Evolutionary conservation across 2,113 vertebrate species (phyloP).

Genomic region (Nerophis lumbriciformis): DNA sequence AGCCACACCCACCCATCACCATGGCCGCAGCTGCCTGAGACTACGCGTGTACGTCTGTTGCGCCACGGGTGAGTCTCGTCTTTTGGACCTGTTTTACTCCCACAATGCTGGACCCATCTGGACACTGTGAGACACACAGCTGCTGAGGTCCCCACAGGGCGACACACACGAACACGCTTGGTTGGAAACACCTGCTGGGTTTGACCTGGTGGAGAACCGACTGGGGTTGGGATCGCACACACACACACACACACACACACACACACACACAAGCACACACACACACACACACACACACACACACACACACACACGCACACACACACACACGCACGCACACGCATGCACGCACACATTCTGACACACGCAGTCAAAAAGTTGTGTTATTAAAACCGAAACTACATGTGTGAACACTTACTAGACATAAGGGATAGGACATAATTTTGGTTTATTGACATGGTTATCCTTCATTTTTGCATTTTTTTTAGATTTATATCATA

Average conservation of each 20-base stretch:
- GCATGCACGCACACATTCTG: conserved; percentile 8
- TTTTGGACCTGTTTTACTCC: conserved; percentile 17
- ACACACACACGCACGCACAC: conserved; percentile 15
- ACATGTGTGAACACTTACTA: no score
- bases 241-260: conserved; percentile 8
- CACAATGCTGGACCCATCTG: conserved; percentile 23
- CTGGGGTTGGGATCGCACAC: background rate
- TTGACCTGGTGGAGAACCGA: background rate
- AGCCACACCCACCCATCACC: conserved; percentile 91
- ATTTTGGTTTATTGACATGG: no score
- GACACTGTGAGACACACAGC: conserved; percentile 7
- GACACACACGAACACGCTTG: conserved; percentile 1
- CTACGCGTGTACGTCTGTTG: conserved; percentile 97
- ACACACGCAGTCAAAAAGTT: conserved; percentile 1
- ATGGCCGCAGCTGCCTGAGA: conserved; percentile 87
- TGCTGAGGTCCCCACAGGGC: conserved; percentile 1
- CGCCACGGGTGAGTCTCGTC: conserved; percentile 79
- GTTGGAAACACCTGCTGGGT: background rate
- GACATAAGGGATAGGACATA: no score
- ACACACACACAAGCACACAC: conserved; percentile 14
- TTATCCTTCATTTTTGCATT: no score
- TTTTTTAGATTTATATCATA: no score
- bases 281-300: conserved; percentile 13
- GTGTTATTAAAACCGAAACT: no score
- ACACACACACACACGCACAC: conserved; percentile 13